A percentile compares a stretch with the other conserved stretches of the same genome.
Conservation (phyloP, 2,888 invertebrate species). For the Pterobdella sp. region DNA sequence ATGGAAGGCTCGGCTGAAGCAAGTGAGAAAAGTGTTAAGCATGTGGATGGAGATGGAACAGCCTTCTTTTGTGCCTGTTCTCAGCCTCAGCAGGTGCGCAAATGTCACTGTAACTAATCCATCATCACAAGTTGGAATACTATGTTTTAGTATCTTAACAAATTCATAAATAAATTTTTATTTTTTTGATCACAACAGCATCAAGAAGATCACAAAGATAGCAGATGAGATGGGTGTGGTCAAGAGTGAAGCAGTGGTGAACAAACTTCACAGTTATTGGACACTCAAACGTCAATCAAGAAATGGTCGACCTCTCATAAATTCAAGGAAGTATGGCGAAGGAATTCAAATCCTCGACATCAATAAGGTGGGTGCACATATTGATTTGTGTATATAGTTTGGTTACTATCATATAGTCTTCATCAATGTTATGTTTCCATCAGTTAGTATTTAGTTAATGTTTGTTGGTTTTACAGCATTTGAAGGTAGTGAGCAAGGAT, state of each 20-base stretch:
- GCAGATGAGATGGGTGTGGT: conserved; percentile 66
- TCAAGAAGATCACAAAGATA: conserved; percentile 64
- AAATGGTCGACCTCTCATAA: conserved; percentile 85
- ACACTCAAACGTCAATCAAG: conserved; percentile 85
- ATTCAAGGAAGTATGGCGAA: conserved; percentile 27
- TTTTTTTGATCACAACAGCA: conserved; percentile 14
- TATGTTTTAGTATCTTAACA: not conserved
- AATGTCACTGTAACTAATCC: conserved; percentile 1
- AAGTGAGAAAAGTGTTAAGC: conserved; percentile 75
- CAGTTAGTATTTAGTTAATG: not conserved
- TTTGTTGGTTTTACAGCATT: no score
- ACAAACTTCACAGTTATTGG: conserved; percentile 88
- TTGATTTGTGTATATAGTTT: not conserved
- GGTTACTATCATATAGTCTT: not conserved
- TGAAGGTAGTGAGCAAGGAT: not conserved
- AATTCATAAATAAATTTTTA: not conserved
- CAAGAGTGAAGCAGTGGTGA: conserved; percentile 72
- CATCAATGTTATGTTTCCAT: not conserved
- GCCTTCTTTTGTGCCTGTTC: conserved; percentile 86
- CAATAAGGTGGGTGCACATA: conserved; percentile 12
- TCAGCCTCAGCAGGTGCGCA: conserved; percentile 49
- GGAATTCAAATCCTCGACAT: conserved; percentile 22
- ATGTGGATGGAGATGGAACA: conserved; percentile 69
- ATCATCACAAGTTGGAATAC: not conserved
- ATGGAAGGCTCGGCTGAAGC: conserved; percentile 69